Percentiles rank a stretch among this genome's conserved stretches.
phyloP scores from a whole-genome alignment of 2,113 vertebrate species.

The Cettia cetti region DNA sequence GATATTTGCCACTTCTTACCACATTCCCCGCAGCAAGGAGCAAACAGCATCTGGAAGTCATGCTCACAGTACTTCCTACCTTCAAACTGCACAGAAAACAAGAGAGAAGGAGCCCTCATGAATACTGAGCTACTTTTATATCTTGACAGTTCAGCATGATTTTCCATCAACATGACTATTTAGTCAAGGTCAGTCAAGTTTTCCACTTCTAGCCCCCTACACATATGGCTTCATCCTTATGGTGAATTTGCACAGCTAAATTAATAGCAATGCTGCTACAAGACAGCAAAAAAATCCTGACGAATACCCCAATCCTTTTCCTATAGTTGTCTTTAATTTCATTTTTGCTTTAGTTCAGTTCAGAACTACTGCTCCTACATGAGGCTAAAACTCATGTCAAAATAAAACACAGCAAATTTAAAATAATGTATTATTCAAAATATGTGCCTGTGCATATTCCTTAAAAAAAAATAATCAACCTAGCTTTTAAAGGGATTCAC shows the following conservation, averaged over 20 bases:
- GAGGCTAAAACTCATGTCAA: rapidly evolving
- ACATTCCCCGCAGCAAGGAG: conserved; percentile 76
- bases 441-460: rapidly evolving
- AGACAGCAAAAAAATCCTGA: neutral
- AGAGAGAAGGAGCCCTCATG: neutral
- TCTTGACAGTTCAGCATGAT: neutral
- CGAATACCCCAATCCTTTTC: neutral
- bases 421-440: neutral
- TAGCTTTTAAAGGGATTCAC: neutral
- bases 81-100: conserved; percentile 70
- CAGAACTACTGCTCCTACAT: neutral
- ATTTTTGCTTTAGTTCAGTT: neutral
- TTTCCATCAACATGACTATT: neutral
- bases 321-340: neutral
- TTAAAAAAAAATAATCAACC: neutral
- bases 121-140: neutral
- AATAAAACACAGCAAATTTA: neutral
- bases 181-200: neutral
- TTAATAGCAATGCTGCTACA: neutral
- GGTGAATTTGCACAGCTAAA: neutral
- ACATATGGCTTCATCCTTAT: neutral
- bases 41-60: conserved; percentile 82
- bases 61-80: conserved; percentile 81
- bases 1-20: conserved; percentile 59
- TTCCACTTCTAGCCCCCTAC: neutral